phyloP scores from a whole-genome alignment of 2,888 invertebrate genomes.

The Agriopis leucophaearia region DNA sequence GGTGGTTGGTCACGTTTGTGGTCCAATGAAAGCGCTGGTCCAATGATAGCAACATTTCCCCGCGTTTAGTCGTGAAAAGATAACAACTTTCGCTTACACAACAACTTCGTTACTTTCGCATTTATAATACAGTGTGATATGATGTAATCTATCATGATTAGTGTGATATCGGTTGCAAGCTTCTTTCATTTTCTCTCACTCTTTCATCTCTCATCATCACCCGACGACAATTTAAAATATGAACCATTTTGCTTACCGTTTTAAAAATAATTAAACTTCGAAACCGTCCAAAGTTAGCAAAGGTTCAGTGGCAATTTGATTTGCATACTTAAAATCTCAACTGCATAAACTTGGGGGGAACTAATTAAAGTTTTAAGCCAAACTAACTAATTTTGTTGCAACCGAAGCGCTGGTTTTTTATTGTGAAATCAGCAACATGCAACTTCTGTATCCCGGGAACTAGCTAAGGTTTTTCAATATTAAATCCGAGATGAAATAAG shows the following conservation, averaged over 20 bases:
- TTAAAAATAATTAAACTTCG: conserved; percentile 30
- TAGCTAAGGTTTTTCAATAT: conserved; percentile 34
- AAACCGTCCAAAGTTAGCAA: conserved; percentile 31
- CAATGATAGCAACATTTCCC: too few species aligned
- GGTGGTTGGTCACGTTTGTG: too few species aligned
- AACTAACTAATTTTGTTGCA: conserved; percentile 47
- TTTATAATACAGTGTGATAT: too few species aligned
- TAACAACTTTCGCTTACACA: too few species aligned
- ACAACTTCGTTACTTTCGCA: too few species aligned
- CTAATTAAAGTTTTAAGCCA: conserved; percentile 52
- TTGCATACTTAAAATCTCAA: conserved; percentile 49
- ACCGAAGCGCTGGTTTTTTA: conserved; percentile 38
- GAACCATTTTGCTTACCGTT: conserved; percentile 15
- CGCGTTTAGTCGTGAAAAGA: too few species aligned
- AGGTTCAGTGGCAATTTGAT: conserved; percentile 46
- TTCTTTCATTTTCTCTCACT: too few species aligned
- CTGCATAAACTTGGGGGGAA: conserved; percentile 39
- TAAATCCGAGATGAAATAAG: conserved; percentile 28
- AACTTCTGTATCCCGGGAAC: conserved; percentile 29
- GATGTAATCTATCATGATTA: background rate
- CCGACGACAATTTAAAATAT: background rate
- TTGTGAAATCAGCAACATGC: conserved; percentile 44
- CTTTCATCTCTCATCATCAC: too few species aligned
- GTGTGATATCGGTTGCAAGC: background rate
- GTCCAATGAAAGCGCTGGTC: too few species aligned